Evolutionary conservation across 2,113 vertebrate genomes (phyloP), one percentile per base, ranked within the genome.

Genomic region (Brachypteracias leptosomus): DNA sequence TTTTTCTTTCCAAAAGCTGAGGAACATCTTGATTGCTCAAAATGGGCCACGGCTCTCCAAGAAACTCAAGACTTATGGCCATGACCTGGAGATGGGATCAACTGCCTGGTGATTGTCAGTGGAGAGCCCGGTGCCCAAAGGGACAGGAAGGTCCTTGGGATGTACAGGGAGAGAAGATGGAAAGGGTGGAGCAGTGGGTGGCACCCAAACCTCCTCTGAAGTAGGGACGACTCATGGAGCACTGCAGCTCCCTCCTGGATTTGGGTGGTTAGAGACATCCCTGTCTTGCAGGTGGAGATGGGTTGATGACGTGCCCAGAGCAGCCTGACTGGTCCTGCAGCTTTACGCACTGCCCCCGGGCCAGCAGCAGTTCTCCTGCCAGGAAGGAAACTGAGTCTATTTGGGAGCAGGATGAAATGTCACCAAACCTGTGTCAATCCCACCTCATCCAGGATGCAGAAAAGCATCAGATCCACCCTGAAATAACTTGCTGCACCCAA

Each of bases 301-400:
- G 24, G 29, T 15, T 62, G 77, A 47, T 66, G 85, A 44, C 19
- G 2, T 22, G 29, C 55, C 52, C 24, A 29, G 84, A 49, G 88
- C 62, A 72, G 91, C 58, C 54, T 8, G 11, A 51, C 82, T 38
- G 0, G 9, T 89, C 65, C 90, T 88, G 77, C 68, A 68, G 81
- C 76, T 63, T 55, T 67, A 31, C 4, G 1, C 40, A 35, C n/a
- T 0, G 3, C 89, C 49, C 49, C 42, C 6, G 0, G 58, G 59
- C 40, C 66, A 67, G 62, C 28, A 28, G 38, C 62, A 62, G 42
- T 47, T 57, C 44, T 61, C 73, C 44, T 57, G 46, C n/a, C 90
- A 16, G 33, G 46, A 65, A 42, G 59, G 54, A 77, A 91, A 76
- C 7, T 2, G 0, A 44, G 47, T 86, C 7, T 0, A 0, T 77